These are phyloP conservation scores for Phenacoccus solenopsis DNA, from an alignment of 1,140 invertebrate genomes.

Conservation along the genomic window DNA sequence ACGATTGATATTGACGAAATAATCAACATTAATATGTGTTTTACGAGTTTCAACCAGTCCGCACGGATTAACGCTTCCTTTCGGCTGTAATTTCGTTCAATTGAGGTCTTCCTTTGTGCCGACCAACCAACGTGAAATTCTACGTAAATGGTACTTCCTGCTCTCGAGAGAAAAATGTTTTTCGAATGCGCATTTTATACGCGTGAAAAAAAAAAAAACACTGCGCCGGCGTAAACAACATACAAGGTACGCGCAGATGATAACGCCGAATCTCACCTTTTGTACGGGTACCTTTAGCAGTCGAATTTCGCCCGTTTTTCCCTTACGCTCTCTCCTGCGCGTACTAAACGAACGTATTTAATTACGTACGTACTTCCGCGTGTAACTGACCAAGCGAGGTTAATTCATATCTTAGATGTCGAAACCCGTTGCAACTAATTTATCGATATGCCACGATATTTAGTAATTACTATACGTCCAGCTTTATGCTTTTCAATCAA, in stretches of 20 bases:
- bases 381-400: neutral
- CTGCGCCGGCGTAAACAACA: no score
- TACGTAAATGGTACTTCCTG: neutral
- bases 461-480: no score
- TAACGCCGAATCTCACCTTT: no score
- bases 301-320: no score
- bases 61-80: slow-evolving; percentile 6
- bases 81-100: neutral
- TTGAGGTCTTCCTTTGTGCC: slow-evolving; percentile 5
- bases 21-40: neutral
- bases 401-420: neutral
- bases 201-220: neutral
- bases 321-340: no score
- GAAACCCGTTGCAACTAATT: neutral
- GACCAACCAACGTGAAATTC: neutral
- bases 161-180: neutral
- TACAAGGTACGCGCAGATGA: no score
- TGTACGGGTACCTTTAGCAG: no score
- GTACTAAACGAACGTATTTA: no score
- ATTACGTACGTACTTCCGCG: no score
- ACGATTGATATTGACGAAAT: neutral
- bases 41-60: slow-evolving; percentile 6
- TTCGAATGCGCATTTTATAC: neutral
- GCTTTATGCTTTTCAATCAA: no score
- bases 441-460: no score